Conservation (phyloP, 2,113 vertebrate genomes). For the Phaethornis superciliosus region DNA sequence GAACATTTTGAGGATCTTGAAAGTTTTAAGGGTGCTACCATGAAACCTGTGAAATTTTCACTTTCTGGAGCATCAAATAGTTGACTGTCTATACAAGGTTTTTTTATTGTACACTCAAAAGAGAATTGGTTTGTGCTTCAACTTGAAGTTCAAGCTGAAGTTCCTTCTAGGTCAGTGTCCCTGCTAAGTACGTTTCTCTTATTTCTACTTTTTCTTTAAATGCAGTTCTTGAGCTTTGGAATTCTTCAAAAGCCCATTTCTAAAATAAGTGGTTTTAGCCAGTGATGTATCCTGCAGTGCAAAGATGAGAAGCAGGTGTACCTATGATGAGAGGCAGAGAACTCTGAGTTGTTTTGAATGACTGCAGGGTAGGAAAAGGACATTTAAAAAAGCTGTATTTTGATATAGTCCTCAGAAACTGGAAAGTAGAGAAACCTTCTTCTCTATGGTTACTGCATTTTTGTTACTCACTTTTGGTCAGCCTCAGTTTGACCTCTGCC, state of each 20-base stretch:
- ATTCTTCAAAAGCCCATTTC: conserved; percentile 42
- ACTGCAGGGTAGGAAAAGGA: background rate
- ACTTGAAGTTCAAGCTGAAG: conserved; percentile 45
- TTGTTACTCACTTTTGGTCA: background rate
- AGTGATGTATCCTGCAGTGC: conserved; percentile 33
- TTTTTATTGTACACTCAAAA: conserved; percentile 39
- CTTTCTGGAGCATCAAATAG: conserved; percentile 38
- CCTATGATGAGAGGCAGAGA: conserved; percentile 14
- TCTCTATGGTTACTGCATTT: fast-evolving
- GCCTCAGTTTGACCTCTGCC: background rate
- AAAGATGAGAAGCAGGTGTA: conserved; percentile 46
- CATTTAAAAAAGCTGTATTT: background rate
- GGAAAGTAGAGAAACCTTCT: background rate
- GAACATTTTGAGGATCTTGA: background rate
- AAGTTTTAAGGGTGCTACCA: conserved; percentile 10
- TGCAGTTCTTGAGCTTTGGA: conserved; percentile 28
- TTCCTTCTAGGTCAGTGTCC: conserved; percentile 52
- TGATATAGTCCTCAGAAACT: background rate
- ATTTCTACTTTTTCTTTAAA: conserved; percentile 52
- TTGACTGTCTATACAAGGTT: background rate
- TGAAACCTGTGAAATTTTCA: conserved; percentile 39
- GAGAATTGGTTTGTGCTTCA: conserved; percentile 28
- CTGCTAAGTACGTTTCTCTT: conserved; percentile 56
- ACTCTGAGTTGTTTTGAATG: conserved; percentile 17
- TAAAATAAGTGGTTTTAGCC: conserved; percentile 32